Conservation (phyloP, 2,113 vertebrate genomes). For the Calyptomena viridis region DNA sequence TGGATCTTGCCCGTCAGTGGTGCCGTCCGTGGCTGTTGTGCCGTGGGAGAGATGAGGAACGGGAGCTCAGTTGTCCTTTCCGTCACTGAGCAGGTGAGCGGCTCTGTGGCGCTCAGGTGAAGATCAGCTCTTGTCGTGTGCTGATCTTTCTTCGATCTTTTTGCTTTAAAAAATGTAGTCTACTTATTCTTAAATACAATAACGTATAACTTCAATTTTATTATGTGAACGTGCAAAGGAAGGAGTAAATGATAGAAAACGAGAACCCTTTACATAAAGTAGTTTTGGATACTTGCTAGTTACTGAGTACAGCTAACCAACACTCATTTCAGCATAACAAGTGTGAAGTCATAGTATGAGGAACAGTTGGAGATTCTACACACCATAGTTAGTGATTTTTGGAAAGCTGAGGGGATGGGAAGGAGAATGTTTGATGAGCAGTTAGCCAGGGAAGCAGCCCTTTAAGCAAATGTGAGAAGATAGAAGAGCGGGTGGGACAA, state of each 20-base stretch:
- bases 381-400: neutral
- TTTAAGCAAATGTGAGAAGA: neutral
- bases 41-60: neutral
- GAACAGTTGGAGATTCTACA: neutral
- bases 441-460: neutral
- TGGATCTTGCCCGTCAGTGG: accelerated
- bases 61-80: accelerated
- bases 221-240: accelerated
- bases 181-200: neutral
- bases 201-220: neutral
- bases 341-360: accelerated
- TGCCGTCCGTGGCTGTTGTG: accelerated
- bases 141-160: neutral
- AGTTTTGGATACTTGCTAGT: neutral
- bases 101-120: neutral
- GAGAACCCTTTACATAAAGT: neutral
- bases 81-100: accelerated
- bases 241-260: neutral
- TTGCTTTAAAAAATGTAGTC: neutral
- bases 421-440: neutral
- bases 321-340: neutral
- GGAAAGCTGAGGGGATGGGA: neutral
- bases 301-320: neutral
- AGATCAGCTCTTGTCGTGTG: neutral
- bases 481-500: neutral